Percentiles rank a stretch among this genome's conserved stretches.
phyloP scores from a whole-genome alignment of 2,888 invertebrate species.

The Plemyria rubiginata region DNA sequence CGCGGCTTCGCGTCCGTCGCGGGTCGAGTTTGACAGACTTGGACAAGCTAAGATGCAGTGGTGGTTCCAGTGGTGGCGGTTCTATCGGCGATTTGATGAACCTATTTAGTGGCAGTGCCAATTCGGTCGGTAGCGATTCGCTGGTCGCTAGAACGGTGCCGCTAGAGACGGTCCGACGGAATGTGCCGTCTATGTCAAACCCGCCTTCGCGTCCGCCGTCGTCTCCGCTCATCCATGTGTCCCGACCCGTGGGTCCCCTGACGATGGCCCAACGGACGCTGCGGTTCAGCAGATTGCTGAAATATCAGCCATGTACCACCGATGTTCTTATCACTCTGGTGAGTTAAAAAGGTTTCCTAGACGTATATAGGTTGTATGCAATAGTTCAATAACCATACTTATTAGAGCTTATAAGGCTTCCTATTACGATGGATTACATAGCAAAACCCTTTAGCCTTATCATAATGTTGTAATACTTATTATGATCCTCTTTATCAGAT shows the following conservation, averaged over 20 bases:
- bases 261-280: slow-evolving; percentile 89
- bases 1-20: slow-evolving; percentile 86
- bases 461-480: slow-evolving; percentile 27
- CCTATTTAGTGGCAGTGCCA: slow-evolving; percentile 89
- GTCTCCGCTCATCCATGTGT: slow-evolving; percentile 73
- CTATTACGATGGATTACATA: slow-evolving; percentile 27
- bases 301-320: slow-evolving; percentile 86
- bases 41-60: slow-evolving; percentile 85
- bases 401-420: slow-evolving; percentile 33
- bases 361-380: slow-evolving; percentile 18
- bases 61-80: slow-evolving; percentile 80
- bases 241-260: slow-evolving; percentile 82
- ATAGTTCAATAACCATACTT: slow-evolving; percentile 31
- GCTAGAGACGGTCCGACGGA: slow-evolving; percentile 87
- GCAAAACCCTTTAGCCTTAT: slow-evolving; percentile 32
- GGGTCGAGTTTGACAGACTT: slow-evolving; percentile 90
- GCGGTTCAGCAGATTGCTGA: slow-evolving; percentile 87
- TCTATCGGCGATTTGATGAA: slow-evolving; percentile 93
- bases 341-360: slow-evolving; percentile 51
- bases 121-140: slow-evolving; percentile 89
- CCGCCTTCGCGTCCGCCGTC: slow-evolving; percentile 72
- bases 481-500: slow-evolving; percentile 32
- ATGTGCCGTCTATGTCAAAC: slow-evolving; percentile 74
- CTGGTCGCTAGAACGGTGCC: slow-evolving; percentile 90
- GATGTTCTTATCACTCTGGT: slow-evolving; percentile 76